Base-by-base conservation (phyloP, 30 jellyfish, hydroid and myxozoan genomes). In the Pelagia noctiluca region DNA sequence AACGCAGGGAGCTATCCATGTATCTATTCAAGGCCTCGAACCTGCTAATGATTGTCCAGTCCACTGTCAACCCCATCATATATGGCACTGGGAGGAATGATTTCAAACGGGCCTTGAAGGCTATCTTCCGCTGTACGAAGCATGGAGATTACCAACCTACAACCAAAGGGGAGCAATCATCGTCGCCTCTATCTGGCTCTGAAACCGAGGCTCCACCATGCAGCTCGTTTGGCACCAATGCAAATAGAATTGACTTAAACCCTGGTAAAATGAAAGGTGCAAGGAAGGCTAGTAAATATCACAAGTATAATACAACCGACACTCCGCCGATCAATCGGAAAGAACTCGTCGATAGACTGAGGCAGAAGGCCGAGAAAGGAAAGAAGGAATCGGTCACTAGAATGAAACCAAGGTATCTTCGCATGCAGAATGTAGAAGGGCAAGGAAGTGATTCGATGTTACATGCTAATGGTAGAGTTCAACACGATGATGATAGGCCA, bases 21-120 rank as follows among this genome's bases (percentile, higher is more conserved):
- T 63, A 76, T 67, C 19, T 83, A 2, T 87, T 50, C 81, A 84
- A 88, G 52, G 76, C 87, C 11, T 29, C 96, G 4, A 95, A 95
- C 65, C 80, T 89, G 11, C 97, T 89, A 61, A 79, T 95, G 19
- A 83, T 89, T 33, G 72, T 84, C 0, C 99, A 95, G 48, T 92
- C 97, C 33, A 90, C 97, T 18, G 81, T 95, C 61, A 95, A 95
- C 77, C 99, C 99, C 0, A 48, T 95, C 34, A 89, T 95, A 0
- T 95, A 95, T 29, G 99, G 99, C 46, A 95, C 88, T 8, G 88
- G 88, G 16, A 66, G 99, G n/a, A 60, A 63, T 22, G 99, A 95
- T 80, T 95, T 80, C 71, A 85, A 89, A 63, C 71, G 82, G 10
- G 97, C 97, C 3, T 87, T 95, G 69, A 88, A 76, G 25, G 68